These are phyloP conservation scores for Canis aureus DNA, from an alignment of 2,113 vertebrate species.

Conservation along the genomic window DNA sequence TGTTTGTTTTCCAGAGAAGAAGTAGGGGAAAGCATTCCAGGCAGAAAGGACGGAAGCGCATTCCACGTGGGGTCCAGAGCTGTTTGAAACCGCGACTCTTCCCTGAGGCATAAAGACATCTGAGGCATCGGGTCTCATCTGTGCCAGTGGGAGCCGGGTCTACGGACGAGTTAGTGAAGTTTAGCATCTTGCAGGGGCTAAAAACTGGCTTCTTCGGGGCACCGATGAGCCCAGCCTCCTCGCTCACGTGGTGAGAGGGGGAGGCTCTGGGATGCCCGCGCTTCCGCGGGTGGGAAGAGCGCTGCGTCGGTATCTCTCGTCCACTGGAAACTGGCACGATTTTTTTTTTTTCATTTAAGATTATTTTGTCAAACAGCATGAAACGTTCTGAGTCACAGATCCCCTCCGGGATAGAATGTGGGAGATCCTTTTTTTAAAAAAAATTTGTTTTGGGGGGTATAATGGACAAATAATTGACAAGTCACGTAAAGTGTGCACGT, in stretches of 20 bases:
- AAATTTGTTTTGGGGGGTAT: neutral
- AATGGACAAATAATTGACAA: neutral
- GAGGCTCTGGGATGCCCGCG: neutral
- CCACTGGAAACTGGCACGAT: neutral
- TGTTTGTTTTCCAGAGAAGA: slow-evolving; percentile 42
- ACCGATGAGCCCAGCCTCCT: slow-evolving; percentile 55
- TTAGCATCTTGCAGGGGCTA: slow-evolving; percentile 23
- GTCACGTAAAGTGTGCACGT: neutral
- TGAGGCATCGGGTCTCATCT: slow-evolving; percentile 4
- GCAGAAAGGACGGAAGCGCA: slow-evolving; percentile 4
- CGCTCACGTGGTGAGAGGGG: neutral
- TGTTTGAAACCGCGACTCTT: slow-evolving; percentile 15
- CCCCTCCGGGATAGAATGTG: neutral
- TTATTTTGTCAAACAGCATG: slow-evolving; percentile 25
- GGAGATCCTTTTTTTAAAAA: neutral
- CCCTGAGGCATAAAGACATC: neutral
- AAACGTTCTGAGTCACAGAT: neutral
- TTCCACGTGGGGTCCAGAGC: neutral
- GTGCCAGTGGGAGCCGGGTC: neutral
- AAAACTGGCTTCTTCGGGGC: slow-evolving; percentile 40
- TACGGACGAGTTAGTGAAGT: slow-evolving; percentile 29
- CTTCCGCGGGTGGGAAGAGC: slow-evolving; percentile 29
- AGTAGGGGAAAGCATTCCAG: neutral
- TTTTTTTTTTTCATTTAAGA: neutral
- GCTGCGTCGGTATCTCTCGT: slow-evolving; percentile 19